phyloP scores from a whole-genome alignment of 2,113 vertebrate species.

The Camelus dromedarius region DNA sequence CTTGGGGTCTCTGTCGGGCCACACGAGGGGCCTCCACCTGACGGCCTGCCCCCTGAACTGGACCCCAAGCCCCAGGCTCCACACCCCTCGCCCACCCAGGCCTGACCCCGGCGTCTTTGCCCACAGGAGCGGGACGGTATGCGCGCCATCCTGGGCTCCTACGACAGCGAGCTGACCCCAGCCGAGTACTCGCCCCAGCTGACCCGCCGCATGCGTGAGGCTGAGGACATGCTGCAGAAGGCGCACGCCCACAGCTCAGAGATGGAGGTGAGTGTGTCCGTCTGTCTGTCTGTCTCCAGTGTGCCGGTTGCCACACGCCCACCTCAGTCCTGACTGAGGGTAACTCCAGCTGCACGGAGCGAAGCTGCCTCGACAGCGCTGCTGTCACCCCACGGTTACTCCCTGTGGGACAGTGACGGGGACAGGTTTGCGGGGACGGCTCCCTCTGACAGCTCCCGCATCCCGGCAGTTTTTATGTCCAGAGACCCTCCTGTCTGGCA shows the following conservation, averaged over 20 bases:
- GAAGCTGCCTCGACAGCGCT: slow-evolving; percentile 76
- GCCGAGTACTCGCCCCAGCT: slow-evolving; percentile 94
- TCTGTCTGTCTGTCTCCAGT: too few relatives aligned
- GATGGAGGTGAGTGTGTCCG: slow-evolving; percentile 92
- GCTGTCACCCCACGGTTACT: slow-evolving; percentile 80
- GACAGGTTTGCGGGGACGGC: slow-evolving; percentile 77
- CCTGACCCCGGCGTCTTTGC: slow-evolving; percentile 56
- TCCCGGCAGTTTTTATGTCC: slow-evolving; percentile 77
- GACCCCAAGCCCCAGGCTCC: too few relatives aligned
- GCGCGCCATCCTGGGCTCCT: slow-evolving; percentile 96
- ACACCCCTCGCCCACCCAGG: rapidly evolving
- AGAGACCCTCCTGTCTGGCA: slow-evolving; percentile 78
- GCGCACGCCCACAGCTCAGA: slow-evolving; percentile 91
- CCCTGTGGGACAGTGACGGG: slow-evolving; percentile 77
- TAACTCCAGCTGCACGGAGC: slow-evolving; percentile 57
- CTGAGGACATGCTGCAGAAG: slow-evolving; percentile 94
- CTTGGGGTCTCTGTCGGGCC: too few relatives aligned
- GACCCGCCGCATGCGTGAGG: slow-evolving; percentile 91
- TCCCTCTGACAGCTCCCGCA: slow-evolving; percentile 76
- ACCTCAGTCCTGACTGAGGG: slow-evolving; percentile 58
- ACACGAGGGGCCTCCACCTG: too few relatives aligned
- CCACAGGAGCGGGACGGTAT: slow-evolving; percentile 96
- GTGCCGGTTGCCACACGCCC: background rate
- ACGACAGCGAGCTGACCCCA: slow-evolving; percentile 93
- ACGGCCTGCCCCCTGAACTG: background rate